Evolutionary conservation across 2,113 vertebrate species (phyloP).

Genomic region (Dicerorhinus sumatrensis): DNA sequence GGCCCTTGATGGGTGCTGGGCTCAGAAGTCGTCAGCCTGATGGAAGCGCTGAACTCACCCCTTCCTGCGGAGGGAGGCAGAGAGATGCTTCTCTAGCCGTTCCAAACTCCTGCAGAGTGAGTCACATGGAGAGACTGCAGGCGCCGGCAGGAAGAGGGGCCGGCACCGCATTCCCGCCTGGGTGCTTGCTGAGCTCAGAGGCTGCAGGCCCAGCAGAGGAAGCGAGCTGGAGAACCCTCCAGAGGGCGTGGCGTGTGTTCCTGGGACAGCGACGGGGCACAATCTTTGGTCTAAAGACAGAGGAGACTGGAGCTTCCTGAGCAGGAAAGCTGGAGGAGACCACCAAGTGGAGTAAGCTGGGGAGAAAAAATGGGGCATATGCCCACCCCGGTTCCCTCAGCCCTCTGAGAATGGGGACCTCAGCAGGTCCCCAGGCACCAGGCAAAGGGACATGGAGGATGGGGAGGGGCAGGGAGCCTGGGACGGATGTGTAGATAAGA

Average conservation of each 20-base stretch:
- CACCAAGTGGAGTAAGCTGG: neutral
- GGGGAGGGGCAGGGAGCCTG: neutral
- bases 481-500: neutral
- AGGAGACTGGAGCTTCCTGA: neutral
- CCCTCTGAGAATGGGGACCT: neutral
- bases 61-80: neutral
- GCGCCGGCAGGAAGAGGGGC: neutral
- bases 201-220: neutral
- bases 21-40: neutral
- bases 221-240: neutral
- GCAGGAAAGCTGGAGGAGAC: too few relatives aligned
- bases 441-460: neutral
- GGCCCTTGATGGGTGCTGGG: neutral
- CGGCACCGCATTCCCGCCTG: too few relatives aligned
- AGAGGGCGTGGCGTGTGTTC: neutral
- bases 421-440: neutral
- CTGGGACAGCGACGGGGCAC: neutral
- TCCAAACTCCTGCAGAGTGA: neutral
- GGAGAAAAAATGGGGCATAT: neutral
- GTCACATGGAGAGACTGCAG: neutral
- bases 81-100: neutral
- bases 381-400: neutral
- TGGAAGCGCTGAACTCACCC: neutral
- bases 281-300: neutral
- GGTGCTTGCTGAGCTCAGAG: neutral